Evolutionary conservation across 2,888 invertebrate genomes (phyloP).

Genomic region (Eudemis profundana): DNA sequence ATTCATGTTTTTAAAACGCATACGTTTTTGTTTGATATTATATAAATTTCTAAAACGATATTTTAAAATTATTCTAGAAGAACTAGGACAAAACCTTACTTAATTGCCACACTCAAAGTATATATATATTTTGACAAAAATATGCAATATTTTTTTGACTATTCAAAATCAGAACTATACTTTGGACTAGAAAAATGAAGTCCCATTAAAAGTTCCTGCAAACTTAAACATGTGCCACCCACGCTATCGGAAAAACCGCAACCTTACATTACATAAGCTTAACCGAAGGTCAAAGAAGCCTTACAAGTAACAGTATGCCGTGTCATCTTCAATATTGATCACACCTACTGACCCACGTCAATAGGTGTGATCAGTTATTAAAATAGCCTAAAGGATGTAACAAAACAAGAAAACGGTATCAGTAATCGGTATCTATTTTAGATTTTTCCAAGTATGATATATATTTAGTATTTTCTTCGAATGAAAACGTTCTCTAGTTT

Average conservation of each 20-base stretch:
- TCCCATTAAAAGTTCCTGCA: neutral
- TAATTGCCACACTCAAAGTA: too few relatives aligned
- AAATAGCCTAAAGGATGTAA: neutral
- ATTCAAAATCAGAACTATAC: too few relatives aligned
- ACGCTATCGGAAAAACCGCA: neutral
- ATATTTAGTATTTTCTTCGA: too few relatives aligned
- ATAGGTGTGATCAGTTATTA: too few relatives aligned
- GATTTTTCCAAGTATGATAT: neutral
- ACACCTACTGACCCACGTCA: slow-evolving; percentile 18
- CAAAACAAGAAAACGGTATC: neutral
- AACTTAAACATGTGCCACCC: neutral
- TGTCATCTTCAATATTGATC: slow-evolving; percentile 42
- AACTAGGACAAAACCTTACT: too few relatives aligned
- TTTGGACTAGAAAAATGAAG: neutral
- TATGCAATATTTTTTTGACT: too few relatives aligned
- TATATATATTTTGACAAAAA: too few relatives aligned
- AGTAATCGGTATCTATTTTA: neutral
- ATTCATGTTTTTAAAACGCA: too few relatives aligned
- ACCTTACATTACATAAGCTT: slow-evolving; percentile 31
- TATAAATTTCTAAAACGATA: too few relatives aligned
- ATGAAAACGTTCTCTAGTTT: too few relatives aligned
- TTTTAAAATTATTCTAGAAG: too few relatives aligned
- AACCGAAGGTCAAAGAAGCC: slow-evolving; percentile 40
- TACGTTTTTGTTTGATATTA: too few relatives aligned
- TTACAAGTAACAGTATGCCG: slow-evolving; percentile 25